phyloP scores from a whole-genome alignment of 2,797 vertebrate species.

The Echiichthys vipera region DNA sequence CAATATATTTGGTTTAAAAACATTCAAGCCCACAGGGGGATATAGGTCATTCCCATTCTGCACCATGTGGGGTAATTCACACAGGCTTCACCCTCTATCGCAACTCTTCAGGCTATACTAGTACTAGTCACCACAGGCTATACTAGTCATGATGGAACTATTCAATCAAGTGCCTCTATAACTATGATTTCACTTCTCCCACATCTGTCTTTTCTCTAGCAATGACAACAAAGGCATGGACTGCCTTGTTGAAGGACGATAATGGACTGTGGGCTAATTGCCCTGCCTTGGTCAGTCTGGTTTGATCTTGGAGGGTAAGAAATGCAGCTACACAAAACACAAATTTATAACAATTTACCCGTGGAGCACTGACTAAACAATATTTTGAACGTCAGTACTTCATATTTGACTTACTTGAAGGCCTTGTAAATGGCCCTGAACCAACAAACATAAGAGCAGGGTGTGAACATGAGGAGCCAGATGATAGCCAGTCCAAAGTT shows the following conservation, averaged over 20 bases:
- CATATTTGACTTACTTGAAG: constrained; percentile 91
- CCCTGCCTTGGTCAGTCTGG: neutral
- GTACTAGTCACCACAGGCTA: no score
- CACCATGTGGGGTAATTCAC: neutral
- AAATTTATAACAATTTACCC: neutral
- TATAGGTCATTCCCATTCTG: neutral
- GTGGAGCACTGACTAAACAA: neutral
- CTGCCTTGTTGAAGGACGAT: neutral
- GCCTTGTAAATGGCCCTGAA: constrained; percentile 99
- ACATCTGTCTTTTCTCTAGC: neutral
- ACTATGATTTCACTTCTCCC: neutral
- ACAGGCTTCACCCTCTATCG: neutral
- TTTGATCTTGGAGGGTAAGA: neutral
- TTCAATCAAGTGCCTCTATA: constrained; percentile 4
- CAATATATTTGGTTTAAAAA: neutral
- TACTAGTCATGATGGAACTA: neutral
- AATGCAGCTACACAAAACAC: neutral
- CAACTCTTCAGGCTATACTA: neutral
- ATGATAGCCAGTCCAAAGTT: constrained; percentile 99
- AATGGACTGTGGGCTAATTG: neutral
- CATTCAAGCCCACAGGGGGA: neutral
- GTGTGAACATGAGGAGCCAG: constrained; percentile 98
- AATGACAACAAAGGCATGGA: neutral
- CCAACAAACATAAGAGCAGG: constrained; percentile 99
- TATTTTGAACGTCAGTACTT: neutral